These are phyloP conservation scores for Cephalotes varians DNA, from an alignment of 2,888 invertebrate species.

Conservation along the genomic window DNA sequence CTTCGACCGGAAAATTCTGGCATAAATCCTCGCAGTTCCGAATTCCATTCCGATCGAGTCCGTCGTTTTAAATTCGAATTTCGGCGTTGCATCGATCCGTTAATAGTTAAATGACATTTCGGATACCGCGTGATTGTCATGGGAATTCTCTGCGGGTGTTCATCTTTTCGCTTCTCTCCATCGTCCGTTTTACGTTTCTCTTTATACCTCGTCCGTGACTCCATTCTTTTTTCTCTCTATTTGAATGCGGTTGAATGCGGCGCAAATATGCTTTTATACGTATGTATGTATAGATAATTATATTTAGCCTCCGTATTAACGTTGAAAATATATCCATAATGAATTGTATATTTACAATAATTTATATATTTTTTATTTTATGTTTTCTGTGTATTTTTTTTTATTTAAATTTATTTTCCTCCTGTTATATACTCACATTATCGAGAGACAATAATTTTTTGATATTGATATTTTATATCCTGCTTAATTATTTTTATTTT, in stretches of 20 bases:
- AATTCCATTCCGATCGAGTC: constrained; percentile 55
- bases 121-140: constrained; percentile 60
- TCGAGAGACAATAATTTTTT: constrained; percentile 24
- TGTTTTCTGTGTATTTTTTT: no score
- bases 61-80: constrained; percentile 78
- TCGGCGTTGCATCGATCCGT: constrained; percentile 70
- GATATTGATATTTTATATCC: background rate
- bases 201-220: background rate
- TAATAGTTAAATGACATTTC: constrained; percentile 80
- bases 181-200: constrained; percentile 35
- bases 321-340: background rate
- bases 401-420: background rate
- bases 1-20: constrained; percentile 58
- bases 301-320: background rate
- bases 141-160: constrained; percentile 62
- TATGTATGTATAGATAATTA: background rate
- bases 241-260: background rate
- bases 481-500: constrained; percentile 1
- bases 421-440: background rate
- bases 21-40: constrained; percentile 64
- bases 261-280: background rate
- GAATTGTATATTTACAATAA: background rate
- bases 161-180: constrained; percentile 50
- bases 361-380: background rate
- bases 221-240: constrained; percentile 33